Base-by-base conservation (phyloP, 2,888 invertebrate genomes). In the Hydrotaea cyrtoneurina region DNA sequence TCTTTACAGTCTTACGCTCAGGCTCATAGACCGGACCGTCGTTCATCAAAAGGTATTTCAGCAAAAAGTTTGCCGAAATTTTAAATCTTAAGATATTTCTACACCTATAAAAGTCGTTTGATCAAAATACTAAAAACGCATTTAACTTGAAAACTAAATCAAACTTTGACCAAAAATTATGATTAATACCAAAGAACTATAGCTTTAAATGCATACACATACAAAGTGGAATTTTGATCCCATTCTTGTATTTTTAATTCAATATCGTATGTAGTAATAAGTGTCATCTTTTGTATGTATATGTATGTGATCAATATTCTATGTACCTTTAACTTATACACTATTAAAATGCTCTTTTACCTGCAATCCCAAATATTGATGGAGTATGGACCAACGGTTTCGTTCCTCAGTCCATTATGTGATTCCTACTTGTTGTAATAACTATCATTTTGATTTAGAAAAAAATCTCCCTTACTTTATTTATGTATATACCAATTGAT, bases 1-100 rank as follows among this genome's bases (percentile, higher is more conserved):
- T 92, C 92, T 4, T 80, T 92, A 31, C 92, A 92, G 82, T 92
- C 91, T 23, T 92, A 92, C 83, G 92, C 92, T 11, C 90, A 92
- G 77, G 84, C 88, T 71, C 90, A 91, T 77, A 90, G 90, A 80
- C 89, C 88, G 86, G 91, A 91, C 87, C 88, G 91, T 19, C 89
- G 91, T 76, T 89, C 91, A 73, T 91, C 91, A 87, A 91, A 91
- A 91, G 91, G 91, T 91, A 91, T 90, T 90, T 88, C 89, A 83
- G 72, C 89, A 86, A 90, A 90, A 90, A 89, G 87, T 89, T 89
- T 91, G 87, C 89, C 89, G 86, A 91, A 91, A 87, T 90, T 89
- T 88, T 89, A 87, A 88, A 76, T 59, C 39, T 31, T 36, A 23
- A 73, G 43, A 43, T 11, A 62, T 73, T 57, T 43, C 23, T 13